phyloP scores from a whole-genome alignment of 1,140 invertebrate species.

The Aleiodes sp. region DNA sequence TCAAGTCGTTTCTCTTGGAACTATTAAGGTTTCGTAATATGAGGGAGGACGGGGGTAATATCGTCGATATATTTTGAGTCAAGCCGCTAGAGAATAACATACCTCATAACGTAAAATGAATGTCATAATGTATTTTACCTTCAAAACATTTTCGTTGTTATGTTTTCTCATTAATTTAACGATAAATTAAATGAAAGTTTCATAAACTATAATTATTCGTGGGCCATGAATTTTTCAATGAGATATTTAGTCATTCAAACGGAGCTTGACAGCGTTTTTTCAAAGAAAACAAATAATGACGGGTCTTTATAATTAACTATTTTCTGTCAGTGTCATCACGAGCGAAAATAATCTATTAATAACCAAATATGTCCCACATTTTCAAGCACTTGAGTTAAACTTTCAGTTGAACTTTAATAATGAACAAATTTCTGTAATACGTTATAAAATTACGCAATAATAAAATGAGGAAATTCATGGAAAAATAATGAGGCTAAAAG shows the following conservation, averaged over 20 bases:
- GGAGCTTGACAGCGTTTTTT: too few species aligned
- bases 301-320: slow-evolving; percentile 1
- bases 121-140: background rate
- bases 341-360: slow-evolving; percentile 12
- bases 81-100: too few species aligned
- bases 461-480: slow-evolving; percentile 29
- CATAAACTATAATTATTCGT: too few species aligned
- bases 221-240: too few species aligned
- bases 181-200: too few species aligned
- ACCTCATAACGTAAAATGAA: too few species aligned
- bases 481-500: too few species aligned
- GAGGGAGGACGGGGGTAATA: background rate
- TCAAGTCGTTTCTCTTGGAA: slow-evolving; percentile 14
- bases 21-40: background rate
- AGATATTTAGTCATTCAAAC: too few species aligned
- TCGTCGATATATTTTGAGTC: slow-evolving; percentile 14
- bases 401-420: slow-evolving; percentile 29
- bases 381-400: background rate
- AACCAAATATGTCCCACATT: background rate
- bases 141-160: background rate
- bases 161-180: slow-evolving; percentile 3
- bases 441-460: slow-evolving; percentile 32
- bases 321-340: background rate
- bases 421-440: slow-evolving; percentile 25
- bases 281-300: background rate